A percentile compares a stretch with the other conserved stretches of the same genome.
These are phyloP conservation scores for Chauna torquata DNA, from an alignment of 2,113 vertebrate species.

Conservation along the genomic window DNA sequence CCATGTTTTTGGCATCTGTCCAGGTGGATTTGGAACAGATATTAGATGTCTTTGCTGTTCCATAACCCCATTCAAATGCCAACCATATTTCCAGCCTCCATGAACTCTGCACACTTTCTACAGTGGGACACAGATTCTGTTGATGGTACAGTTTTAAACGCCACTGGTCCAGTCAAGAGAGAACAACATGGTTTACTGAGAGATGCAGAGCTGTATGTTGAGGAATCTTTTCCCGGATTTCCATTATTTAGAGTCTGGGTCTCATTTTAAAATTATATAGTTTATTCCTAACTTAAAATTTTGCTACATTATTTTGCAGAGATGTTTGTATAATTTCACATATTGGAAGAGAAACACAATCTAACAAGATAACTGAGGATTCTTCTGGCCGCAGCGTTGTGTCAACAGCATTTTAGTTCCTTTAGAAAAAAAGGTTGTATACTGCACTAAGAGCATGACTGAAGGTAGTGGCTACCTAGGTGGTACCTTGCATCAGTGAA, in stretches of 20 bases:
- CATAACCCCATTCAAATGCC: neutral
- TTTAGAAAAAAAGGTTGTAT: neutral
- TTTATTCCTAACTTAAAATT: neutral
- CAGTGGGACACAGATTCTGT: neutral
- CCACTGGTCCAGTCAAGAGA: neutral
- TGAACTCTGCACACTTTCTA: neutral
- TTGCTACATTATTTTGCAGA: neutral
- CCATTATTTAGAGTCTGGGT: neutral
- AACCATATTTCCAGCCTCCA: neutral
- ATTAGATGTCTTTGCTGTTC: neutral
- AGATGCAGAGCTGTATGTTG: neutral
- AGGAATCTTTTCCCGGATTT: neutral
- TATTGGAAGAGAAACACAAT: neutral
- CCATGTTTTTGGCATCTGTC: neutral
- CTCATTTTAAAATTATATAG: neutral
- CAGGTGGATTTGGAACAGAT: neutral
- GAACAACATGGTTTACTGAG: neutral
- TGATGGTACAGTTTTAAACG: neutral
- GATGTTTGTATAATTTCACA: neutral
- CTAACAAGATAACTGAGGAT: neutral
- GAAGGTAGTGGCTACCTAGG: neutral
- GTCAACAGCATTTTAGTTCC: neutral
- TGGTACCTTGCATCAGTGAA: neutral
- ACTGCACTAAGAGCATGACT: neutral
- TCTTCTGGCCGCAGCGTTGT: neutral